Evolutionary conservation across 2,797 vertebrate species (phyloP).

Genomic region (Enteromius trimaculatus): DNA sequence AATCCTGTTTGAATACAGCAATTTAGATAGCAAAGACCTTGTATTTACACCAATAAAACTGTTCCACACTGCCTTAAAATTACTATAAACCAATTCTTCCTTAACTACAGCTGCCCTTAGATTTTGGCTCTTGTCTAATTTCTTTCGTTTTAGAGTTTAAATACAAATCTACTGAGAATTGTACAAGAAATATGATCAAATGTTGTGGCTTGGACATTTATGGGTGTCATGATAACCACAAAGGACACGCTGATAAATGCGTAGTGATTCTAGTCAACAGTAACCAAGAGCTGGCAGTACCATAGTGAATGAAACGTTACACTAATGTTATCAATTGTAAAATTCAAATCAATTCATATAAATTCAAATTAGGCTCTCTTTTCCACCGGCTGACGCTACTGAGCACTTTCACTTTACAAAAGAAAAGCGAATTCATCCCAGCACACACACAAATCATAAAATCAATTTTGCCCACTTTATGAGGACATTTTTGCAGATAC

Average conservation of each 20-base stretch:
- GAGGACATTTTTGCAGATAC: background rate
- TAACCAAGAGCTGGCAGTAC: background rate
- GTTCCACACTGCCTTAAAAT: background rate
- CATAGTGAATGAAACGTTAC: background rate
- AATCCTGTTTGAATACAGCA: background rate
- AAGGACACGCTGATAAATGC: background rate
- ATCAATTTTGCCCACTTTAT: background rate
- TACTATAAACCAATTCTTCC: background rate
- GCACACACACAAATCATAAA: background rate
- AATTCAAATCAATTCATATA: background rate
- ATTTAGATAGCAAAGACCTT: background rate
- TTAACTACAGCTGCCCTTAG: background rate
- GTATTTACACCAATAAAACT: background rate
- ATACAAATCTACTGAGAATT: background rate
- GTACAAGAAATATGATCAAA: background rate
- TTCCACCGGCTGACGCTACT: background rate
- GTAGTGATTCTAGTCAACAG: background rate
- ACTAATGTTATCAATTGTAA: background rate
- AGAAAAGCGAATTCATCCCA: background rate
- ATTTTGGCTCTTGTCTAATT: background rate
- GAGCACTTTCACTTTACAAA: background rate
- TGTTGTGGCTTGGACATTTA: background rate
- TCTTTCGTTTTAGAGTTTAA: background rate
- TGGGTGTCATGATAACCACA: background rate
- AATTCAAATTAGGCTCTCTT: background rate